Evolutionary conservation across 2,113 vertebrate genomes (phyloP).

Genomic region (Hepsetus odoe): DNA sequence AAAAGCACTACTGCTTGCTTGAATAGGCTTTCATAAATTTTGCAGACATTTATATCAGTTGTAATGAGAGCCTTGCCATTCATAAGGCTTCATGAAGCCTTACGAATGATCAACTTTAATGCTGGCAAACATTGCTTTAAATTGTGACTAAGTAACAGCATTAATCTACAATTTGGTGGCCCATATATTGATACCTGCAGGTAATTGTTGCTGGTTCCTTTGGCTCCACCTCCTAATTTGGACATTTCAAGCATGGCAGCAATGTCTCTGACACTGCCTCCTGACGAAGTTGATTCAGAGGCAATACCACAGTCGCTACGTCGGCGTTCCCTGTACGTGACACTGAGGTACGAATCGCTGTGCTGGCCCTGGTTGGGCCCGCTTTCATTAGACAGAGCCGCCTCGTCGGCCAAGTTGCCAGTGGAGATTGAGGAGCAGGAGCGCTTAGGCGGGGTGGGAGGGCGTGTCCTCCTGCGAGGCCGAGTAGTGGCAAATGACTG

Average conservation of each 20-base stretch:
- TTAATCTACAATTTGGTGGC: not conserved
- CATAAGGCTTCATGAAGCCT: too few relatives aligned
- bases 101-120: too few relatives aligned
- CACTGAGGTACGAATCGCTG: conserved; percentile 46
- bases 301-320: conserved; percentile 83
- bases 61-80: too few relatives aligned
- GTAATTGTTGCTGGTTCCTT: conserved; percentile 72
- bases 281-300: conserved; percentile 72
- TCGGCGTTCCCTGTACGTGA: conserved; percentile 79
- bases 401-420: conserved; percentile 77
- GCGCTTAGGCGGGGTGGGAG: conserved; percentile 90
- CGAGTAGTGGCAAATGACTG: conserved; percentile 88
- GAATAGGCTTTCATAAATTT: too few relatives aligned
- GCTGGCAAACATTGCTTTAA: too few relatives aligned
- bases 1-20: too few relatives aligned
- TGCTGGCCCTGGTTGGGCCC: conserved; percentile 59
- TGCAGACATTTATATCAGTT: too few relatives aligned
- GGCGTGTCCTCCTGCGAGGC: conserved; percentile 91
- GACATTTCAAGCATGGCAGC: conserved; percentile 95
- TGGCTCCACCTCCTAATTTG: conserved; percentile 84
- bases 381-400: conserved; percentile 55
- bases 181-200: conserved; percentile 68
- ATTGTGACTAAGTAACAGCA: too few relatives aligned
- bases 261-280: conserved; percentile 90
- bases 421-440: conserved; percentile 94